phyloP scores from a whole-genome alignment of 2,113 vertebrate species.

The Uria aalge region DNA sequence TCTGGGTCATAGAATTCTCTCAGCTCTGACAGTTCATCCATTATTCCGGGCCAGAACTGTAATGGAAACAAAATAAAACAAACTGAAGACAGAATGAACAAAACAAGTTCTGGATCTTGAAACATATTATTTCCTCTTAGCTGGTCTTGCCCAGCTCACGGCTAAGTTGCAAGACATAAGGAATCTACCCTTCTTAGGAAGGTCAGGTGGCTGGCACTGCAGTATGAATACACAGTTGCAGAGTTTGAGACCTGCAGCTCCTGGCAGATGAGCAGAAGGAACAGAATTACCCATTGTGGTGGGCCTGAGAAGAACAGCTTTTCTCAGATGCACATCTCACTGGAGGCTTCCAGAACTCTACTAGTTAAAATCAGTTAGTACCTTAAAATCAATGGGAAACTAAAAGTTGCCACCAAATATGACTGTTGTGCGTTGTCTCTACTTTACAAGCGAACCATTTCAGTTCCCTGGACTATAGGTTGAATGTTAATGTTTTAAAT shows the following conservation, averaged over 20 bases:
- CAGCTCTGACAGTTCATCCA: slow-evolving; percentile 92
- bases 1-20: slow-evolving; percentile 98
- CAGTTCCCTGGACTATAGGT: not conserved
- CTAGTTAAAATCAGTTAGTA: not conserved
- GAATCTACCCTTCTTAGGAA: not conserved
- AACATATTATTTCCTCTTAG: not conserved
- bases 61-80: slow-evolving; percentile 57
- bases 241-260: not conserved
- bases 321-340: not conserved
- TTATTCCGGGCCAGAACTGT: slow-evolving; percentile 93
- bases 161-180: not conserved
- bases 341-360: not conserved
- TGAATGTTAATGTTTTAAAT: not conserved
- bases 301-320: not conserved
- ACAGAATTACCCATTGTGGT: not conserved
- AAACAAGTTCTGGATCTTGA: not conserved
- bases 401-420: not conserved
- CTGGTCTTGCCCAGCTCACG: not conserved
- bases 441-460: not conserved
- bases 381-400: not conserved
- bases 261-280: not conserved
- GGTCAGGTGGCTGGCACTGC: not conserved
- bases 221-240: not conserved
- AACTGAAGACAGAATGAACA: slow-evolving; percentile 5
- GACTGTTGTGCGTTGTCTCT: not conserved